Percentiles rank a stretch among this genome's conserved stretches.
These are phyloP conservation scores for Bergia puertoricense DNA, from an alignment of 92 coral and sea anemone species.

Conservation along the genomic window DNA sequence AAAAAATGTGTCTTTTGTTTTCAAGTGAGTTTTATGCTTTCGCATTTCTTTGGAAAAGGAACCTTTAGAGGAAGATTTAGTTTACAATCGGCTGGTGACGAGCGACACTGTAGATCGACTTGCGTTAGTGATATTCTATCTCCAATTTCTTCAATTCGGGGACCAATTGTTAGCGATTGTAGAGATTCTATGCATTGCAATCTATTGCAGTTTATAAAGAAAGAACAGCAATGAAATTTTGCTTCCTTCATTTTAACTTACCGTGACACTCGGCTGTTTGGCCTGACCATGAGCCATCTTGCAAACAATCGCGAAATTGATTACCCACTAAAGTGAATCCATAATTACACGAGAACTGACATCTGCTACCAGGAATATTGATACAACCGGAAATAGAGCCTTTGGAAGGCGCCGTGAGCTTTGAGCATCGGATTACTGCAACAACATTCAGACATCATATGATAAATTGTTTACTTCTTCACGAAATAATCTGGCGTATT, in stretches of 20 bases:
- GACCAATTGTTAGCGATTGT: background rate
- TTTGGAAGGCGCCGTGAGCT: constrained; percentile 23
- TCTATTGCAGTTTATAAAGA: background rate
- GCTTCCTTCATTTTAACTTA: background rate
- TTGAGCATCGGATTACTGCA: constrained; percentile 43
- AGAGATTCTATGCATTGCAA: background rate
- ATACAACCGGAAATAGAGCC: constrained; percentile 42
- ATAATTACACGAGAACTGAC: constrained; percentile 40
- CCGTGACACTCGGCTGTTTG: background rate
- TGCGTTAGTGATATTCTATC: no score
- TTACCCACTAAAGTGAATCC: constrained; percentile 49
- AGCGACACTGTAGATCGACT: no score
- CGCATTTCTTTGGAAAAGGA: no score
- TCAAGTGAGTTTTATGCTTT: no score
- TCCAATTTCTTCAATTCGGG: no score
- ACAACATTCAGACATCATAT: background rate
- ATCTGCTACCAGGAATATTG: constrained; percentile 40
- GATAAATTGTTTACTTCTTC: no score
- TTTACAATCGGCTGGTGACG: no score
- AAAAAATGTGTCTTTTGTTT: no score
- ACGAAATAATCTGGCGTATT: no score
- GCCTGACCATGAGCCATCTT: constrained; percentile 16
- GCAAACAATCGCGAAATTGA: background rate
- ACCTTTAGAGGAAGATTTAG: no score
- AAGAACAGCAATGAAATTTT: background rate